phyloP scores from a whole-genome alignment of 2,113 vertebrate genomes.

The Aptenodytes patagonicus region DNA sequence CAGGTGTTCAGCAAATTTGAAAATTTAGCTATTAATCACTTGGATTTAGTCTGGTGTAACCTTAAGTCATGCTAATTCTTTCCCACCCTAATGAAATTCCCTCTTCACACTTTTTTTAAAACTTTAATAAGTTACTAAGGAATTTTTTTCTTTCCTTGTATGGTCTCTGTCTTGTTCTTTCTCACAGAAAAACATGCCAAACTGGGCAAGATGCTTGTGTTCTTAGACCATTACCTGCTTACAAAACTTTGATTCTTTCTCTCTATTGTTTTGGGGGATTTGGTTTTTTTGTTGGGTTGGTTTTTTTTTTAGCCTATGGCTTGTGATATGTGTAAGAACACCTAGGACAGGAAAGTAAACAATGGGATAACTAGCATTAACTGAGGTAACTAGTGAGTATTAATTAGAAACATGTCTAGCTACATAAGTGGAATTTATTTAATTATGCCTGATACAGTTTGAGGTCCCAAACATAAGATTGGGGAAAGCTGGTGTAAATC shows the following conservation, averaged over 20 bases:
- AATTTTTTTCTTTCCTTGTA: not conserved
- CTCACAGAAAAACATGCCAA: not conserved
- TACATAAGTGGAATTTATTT: not conserved
- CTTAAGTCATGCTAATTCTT: not conserved
- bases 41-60: not conserved
- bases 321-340: not conserved
- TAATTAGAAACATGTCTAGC: not conserved
- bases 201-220: not conserved
- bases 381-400: not conserved
- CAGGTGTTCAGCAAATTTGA: not conserved
- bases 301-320: not conserved
- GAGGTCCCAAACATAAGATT: not conserved
- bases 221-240: not conserved
- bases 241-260: not conserved
- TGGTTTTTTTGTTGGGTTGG: not conserved
- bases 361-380: not conserved
- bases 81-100: not conserved
- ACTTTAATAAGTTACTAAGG: not conserved
- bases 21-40: conserved; percentile 13
- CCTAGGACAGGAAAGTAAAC: not conserved
- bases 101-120: not conserved
- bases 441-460: not conserved
- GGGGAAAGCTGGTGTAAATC: not conserved
- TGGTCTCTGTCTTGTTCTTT: not conserved
- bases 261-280: not conserved